Evolutionary conservation across 2,113 vertebrate species (phyloP).

Genomic region (Cavia aperea): DNA sequence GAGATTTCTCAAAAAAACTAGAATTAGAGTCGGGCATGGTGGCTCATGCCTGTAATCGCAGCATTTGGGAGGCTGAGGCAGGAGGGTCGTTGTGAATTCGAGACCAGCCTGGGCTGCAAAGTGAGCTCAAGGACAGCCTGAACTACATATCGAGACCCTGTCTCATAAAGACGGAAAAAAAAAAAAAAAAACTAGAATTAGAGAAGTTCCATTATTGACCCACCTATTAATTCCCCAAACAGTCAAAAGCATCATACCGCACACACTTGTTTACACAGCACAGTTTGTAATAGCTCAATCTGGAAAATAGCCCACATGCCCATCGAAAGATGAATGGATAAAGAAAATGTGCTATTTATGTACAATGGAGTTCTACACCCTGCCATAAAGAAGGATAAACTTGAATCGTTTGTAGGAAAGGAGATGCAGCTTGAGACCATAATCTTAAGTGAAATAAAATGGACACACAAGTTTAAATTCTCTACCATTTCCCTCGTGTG

Average conservation of each 20-base stretch:
- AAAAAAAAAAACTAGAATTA: neutral
- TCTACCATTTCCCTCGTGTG: neutral
- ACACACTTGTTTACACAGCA: neutral
- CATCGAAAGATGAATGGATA: neutral
- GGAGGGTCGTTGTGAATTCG: no score
- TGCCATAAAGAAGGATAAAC: neutral
- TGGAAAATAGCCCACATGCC: neutral
- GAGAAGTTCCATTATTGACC: neutral
- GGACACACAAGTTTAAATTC: neutral
- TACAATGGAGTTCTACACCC: neutral
- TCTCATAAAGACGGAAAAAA: no score
- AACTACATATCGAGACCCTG: no score
- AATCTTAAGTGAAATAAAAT: neutral
- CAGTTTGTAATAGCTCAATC: neutral
- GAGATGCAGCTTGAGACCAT: neutral
- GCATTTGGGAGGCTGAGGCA: no score
- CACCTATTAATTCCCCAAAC: no score
- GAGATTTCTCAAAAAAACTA: neutral
- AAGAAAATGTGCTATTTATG: neutral
- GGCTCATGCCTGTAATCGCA: no score
- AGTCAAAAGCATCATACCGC: neutral
- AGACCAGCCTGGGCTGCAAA: no score
- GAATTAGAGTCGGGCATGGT: neutral
- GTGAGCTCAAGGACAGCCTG: no score
- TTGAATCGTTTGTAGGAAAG: neutral